Base-by-base conservation (phyloP, 1,140 invertebrate genomes). In the Aphidius ervi region DNA sequence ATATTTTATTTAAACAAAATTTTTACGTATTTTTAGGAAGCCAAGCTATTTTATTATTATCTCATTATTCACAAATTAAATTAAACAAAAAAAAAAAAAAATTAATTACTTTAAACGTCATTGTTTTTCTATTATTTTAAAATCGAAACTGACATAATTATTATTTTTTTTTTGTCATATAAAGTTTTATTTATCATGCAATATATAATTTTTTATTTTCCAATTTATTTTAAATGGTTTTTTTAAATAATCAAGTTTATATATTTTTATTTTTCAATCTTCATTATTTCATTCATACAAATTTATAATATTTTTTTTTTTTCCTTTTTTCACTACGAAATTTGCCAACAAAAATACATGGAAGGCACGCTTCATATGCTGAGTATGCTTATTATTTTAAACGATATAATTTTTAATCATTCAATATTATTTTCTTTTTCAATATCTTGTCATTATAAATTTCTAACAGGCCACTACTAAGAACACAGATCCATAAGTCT, bases 381-480 rank as follows among this genome's bases (percentile, higher is more conserved):
- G 69, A 75, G 71, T 70, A 73, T 73, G 70, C 71, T 69, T 69
- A 65, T 75, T 9, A 42, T 61, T 9, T 57, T 63, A 62, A 52
- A 56, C 57, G 54, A 50, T 62, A 63, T 52, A 50, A 61, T 61
- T 50, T 45, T 10, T 58, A 53, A 56, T 58, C 46, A 50, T 45
- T 50, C 46, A 54, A 60, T 9, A 31, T 49, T 41, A 9, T 41
- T 9, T 63, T 52, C 65, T 63, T 46, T 65, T 66, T 68, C 60
- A 23, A 64, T 67, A 66, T 72, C 59, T 61, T 67, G 58, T 55
- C 58, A 66, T 72, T 70, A 69, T 78, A 80, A 76, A 74, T 74
- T 77, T 73, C 76, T 78, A 78, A 72, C 76, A 78, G 75, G 75
- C 73, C 76, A 78, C 75, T 76, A 74, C 77, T 74, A 77, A 77